These are phyloP conservation scores for Phrynocephalus versicolor DNA, from an alignment of 2,113 vertebrate genomes.

Conservation along the genomic window DNA sequence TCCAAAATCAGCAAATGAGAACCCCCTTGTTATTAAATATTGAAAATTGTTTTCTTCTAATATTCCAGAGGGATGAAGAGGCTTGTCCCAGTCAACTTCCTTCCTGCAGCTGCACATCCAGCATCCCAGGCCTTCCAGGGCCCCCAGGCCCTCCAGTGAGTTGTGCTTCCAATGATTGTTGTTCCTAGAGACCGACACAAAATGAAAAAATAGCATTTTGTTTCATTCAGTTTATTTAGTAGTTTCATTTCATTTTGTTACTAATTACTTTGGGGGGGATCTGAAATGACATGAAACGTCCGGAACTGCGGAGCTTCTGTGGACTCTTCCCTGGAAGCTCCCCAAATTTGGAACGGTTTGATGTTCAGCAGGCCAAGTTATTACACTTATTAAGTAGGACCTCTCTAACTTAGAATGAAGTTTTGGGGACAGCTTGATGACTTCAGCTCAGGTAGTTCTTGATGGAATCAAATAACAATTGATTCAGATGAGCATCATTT, in stretches of 20 bases:
- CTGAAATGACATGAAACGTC: too few species aligned
- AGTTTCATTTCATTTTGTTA: too few species aligned
- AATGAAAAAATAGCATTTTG: neutral
- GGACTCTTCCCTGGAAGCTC: too few species aligned
- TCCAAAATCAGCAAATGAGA: neutral
- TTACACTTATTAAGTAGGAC: neutral
- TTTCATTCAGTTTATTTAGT: too few species aligned
- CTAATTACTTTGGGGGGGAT: too few species aligned
- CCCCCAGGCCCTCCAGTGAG: constrained; percentile 83
- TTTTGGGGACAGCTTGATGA: neutral
- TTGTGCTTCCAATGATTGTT: neutral
- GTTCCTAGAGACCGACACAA: too few species aligned
- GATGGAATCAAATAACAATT: neutral
- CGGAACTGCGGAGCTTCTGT: too few species aligned
- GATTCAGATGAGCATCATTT: neutral
- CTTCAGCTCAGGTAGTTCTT: neutral
- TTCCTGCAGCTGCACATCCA: constrained; percentile 81
- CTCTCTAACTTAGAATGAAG: neutral
- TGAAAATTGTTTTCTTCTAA: neutral
- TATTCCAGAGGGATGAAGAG: constrained; percentile 84
- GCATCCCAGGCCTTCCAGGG: constrained; percentile 79
- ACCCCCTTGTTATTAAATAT: neutral
- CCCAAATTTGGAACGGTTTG: neutral
- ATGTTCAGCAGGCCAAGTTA: too few species aligned
- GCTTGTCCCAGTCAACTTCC: constrained; percentile 80